phyloP scores from a whole-genome alignment of 2,888 invertebrate species.

The Diaperis boleti region DNA sequence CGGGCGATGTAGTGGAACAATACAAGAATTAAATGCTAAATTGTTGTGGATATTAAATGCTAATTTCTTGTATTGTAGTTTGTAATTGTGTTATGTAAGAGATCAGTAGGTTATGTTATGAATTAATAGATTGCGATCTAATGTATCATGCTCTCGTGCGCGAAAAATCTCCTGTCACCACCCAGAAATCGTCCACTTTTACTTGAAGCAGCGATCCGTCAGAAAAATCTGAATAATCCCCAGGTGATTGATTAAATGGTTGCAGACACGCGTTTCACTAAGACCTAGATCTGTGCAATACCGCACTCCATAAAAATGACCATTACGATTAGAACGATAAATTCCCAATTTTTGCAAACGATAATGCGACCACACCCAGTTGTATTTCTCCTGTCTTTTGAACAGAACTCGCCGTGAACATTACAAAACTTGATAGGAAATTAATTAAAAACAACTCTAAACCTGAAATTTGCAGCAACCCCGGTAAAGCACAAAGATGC shows the following conservation, averaged over 20 bases:
- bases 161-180: conserved; percentile 16
- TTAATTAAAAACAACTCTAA: not conserved
- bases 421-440: conserved; percentile 18
- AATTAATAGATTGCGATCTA: conserved; percentile 29
- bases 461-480: conserved; percentile 7
- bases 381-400: not conserved
- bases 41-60: conserved; percentile 29
- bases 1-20: conserved; percentile 22
- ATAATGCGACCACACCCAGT: conserved; percentile 27
- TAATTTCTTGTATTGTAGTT: conserved; percentile 26
- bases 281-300: conserved; percentile 29
- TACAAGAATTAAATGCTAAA: conserved; percentile 28
- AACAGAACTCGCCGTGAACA: conserved; percentile 10
- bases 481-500: conserved; percentile 19
- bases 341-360: conserved; percentile 22
- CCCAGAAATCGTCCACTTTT: not conserved
- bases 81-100: conserved; percentile 30
- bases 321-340: conserved; percentile 31
- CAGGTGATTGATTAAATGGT: conserved; percentile 17
- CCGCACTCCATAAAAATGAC: conserved; percentile 12
- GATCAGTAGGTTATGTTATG: conserved; percentile 35
- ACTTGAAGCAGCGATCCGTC: not conserved
- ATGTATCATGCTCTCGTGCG: conserved; percentile 24
- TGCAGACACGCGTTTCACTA: conserved; percentile 23
- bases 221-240: not conserved